Evolutionary conservation across 2,888 invertebrate species (phyloP), one percentile per base, ranked within the genome.

Genomic region (Drosophila tanythrix): DNA sequence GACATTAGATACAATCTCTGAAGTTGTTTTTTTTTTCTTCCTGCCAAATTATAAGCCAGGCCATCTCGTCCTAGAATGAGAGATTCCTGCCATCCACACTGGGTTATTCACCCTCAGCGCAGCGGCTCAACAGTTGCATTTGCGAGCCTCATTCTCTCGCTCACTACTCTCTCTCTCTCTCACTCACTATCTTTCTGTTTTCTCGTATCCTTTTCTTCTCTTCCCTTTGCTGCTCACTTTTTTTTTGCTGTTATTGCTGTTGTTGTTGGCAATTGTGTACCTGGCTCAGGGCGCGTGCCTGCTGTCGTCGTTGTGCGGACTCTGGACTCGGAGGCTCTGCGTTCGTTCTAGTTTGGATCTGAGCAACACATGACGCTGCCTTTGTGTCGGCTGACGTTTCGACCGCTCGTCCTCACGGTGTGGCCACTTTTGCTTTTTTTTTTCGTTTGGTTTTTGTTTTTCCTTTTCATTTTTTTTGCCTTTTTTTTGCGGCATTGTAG

Each of bases 221-320:
- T 56, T 52, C 48, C 66, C 48, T 61, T 63, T 68, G 46, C 55
- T 63, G 62, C 61, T 69, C 69, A 46, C 31, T 76, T 70, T 60
- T 21, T 21, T 33, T 43, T 76, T 65, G 51, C n/a, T 64, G 36
- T 67, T 68, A 18, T 33, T 65, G 58, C 69, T 67, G 60, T 55
- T 64, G 55, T 60, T 72, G 59, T 52, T 63, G 57, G 57, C 65
- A 63, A 25, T 76, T 73, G 69, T 76, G 67, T 89, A 83, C 83
- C 84, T 82, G 87, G 81, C 74, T 80, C 83, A 71, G 90, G 91
- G 83, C 90, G 90, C 90, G 90, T 91, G 90, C 90, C 90, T 90
- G 91, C 90, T 91, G 90, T 91, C 92, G 90, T 91, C 89, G 79
- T 90, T 58, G 38, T 59, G 70, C 62, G 60, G 60, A 21, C 73